Evolutionary conservation across 37 sponge, comb jelly and placozoan species (phyloP), one percentile per base, ranked within the genome.

Genomic region (Cladorhizidae sp.): DNA sequence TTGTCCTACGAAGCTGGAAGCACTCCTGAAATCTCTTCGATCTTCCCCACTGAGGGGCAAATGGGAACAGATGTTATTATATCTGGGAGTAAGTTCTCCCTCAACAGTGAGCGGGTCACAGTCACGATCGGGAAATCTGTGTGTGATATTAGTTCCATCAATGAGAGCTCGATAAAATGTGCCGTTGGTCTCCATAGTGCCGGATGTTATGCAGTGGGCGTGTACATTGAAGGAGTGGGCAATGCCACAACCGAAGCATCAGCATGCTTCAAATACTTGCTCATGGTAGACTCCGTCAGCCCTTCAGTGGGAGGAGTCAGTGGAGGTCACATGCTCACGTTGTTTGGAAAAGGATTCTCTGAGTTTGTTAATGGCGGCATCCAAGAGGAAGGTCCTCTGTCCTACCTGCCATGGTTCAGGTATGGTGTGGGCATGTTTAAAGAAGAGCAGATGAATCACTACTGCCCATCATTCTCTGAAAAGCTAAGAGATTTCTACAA

Each of bases 1-100:
- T 89, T 89, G 63, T 77, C 70, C 35, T 88, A 58, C 58, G 50
- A 67, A 31, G 43, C 54, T 31, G 54, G 52, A 20, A 25, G 18
- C 29, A 90, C 87, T 52, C 91, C 88, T 14, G 3, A 39, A 20
- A 41, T 82, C 45, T 1, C 62, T n/a, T 64, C 38, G 18, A 21
- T 81, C 59, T 64, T 40, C 40, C 88, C 88, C 31, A 31, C 17
- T 36, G 74, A 57, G 31, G 85, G 85, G 0, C 83, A 76, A 43
- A 88, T 83, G 0, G 95, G 95, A 28, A 95, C 87, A 12, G 42
- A 14, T 33, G 77, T 97, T 32, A 90, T 91, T 71, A 88, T 97
- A 81, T 59, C 54, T 82, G 98, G 95, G 58, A 78, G 51, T 57
- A 83, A 84, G 21, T 85, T 97, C 55, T 57, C 84, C 51, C 26